These are phyloP conservation scores for Cassiopea xamachana DNA, from an alignment of 30 jellyfish, hydroid and myxozoan species.

Conservation along the genomic window DNA sequence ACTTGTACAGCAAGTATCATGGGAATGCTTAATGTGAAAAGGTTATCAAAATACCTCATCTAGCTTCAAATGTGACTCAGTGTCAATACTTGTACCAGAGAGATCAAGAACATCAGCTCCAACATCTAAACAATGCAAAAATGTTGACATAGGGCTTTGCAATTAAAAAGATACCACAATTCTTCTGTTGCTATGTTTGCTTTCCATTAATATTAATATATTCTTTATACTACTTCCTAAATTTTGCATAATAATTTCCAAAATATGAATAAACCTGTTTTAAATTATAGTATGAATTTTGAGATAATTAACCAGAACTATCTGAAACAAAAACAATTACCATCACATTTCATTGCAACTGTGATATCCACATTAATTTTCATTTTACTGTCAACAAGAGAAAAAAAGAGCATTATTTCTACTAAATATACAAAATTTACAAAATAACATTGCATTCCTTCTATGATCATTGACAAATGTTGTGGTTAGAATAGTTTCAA, in stretches of 20 bases:
- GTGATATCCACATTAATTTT: slow-evolving; percentile 95
- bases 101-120: slow-evolving; percentile 98
- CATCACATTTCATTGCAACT: slow-evolving; percentile 95
- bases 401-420: not conserved
- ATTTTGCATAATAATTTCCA: too few relatives aligned
- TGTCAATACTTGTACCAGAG: slow-evolving; percentile 94
- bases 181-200: too few relatives aligned
- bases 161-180: too few relatives aligned
- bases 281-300: not conserved
- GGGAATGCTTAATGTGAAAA: not conserved
- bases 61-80: slow-evolving; percentile 63
- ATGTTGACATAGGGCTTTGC: too few relatives aligned
- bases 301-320: not conserved
- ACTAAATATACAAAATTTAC: too few relatives aligned
- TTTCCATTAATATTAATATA: too few relatives aligned
- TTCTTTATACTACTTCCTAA: too few relatives aligned
- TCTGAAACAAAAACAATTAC: slow-evolving; percentile 12
- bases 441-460: too few relatives aligned
- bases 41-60: slow-evolving; percentile 63
- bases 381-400: slow-evolving; percentile 55
- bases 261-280: too few relatives aligned
- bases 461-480: too few relatives aligned
- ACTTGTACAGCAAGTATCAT: not conserved
- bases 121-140: slow-evolving; percentile 39
- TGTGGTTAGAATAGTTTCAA: too few relatives aligned